Evolutionary conservation across 1,140 invertebrate species (phyloP), one percentile per base, ranked within the genome.

Genomic region (Lucilia sericata): DNA sequence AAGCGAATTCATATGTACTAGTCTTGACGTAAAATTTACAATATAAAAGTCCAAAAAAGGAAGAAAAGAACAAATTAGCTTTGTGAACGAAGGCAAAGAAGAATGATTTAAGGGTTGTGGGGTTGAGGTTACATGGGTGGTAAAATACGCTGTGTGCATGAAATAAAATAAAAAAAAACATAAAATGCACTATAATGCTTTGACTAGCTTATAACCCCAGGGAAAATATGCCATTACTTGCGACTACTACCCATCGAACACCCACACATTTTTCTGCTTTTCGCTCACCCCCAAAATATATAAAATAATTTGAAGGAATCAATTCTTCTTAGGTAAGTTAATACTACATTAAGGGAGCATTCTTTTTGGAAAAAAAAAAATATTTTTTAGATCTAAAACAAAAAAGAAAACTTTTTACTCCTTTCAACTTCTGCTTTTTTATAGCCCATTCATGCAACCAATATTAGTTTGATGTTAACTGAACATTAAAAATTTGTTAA

Each of bases 401-500:
- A n/a, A n/a, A n/a, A 30, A 30, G 25, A 30, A 30, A 30, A 30
- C 25, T 2, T 30, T 30, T 30, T 30, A 30, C 25, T 60, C 55
- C 17, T 60, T 60, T 60, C 13, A 60, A n/a, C n/a, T 14, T 17
- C 55, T 60, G 55, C 14, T 8, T 60, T 60, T 60, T 42, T 60
- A 60, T 60, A 60, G 55, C 55, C 55, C 65, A 70, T 21, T 70
- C 65, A 70, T 21, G 65, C 65, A 70, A 70, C 42, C 76, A 80
- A 80, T 80, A 80, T 80, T 80, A 80, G 76, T 80, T 80, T 80
- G 42, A 80, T 80, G 76, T 80, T 80, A 51, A 49, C 19, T 21
- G 76, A 80, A 80, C 76, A 80, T 80, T 51, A 51, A 80, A 78
- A 80, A 25, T 80, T 80, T 80, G 76, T 80, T 80, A 80, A 80